Conservation (phyloP, 2,888 invertebrate species). For the Parnassius mnemosyne region DNA sequence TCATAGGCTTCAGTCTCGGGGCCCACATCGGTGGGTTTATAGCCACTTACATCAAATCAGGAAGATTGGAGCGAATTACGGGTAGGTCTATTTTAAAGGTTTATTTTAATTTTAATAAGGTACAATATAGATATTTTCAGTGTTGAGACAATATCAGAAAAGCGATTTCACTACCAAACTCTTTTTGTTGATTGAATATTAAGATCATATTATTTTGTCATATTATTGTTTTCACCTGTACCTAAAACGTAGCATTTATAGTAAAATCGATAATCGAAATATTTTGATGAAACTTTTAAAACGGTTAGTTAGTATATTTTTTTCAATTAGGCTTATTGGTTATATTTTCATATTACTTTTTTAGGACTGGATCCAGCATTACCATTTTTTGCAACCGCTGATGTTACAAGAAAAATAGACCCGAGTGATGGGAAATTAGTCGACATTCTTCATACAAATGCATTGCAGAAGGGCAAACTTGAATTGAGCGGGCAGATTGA, state of each 20-base stretch:
- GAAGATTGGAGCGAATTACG: constrained; percentile 75
- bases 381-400: constrained; percentile 79
- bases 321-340: too few species aligned
- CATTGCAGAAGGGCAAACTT: constrained; percentile 77
- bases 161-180: too few species aligned
- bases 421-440: constrained; percentile 81
- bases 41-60: constrained; percentile 65
- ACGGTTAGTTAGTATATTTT: too few species aligned
- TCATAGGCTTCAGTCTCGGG: constrained; percentile 84
- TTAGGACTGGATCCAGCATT: constrained; percentile 84
- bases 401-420: constrained; percentile 72
- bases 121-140: too few species aligned
- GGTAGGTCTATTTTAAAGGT: constrained; percentile 51
- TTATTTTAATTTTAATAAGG: too few species aligned
- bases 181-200: too few species aligned
- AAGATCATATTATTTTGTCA: too few species aligned
- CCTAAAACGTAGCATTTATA: too few species aligned
- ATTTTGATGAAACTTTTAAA: too few species aligned
- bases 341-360: constrained; percentile 5
- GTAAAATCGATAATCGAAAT: too few species aligned
- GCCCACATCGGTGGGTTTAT: constrained; percentile 81
- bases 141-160: too few species aligned
- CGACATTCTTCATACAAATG: constrained; percentile 83
- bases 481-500: constrained; percentile 77
- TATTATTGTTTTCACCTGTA: too few species aligned